These are phyloP conservation scores for Allolobophora icterica DNA, from an alignment of 2,888 invertebrate genomes.

Conservation along the genomic window DNA sequence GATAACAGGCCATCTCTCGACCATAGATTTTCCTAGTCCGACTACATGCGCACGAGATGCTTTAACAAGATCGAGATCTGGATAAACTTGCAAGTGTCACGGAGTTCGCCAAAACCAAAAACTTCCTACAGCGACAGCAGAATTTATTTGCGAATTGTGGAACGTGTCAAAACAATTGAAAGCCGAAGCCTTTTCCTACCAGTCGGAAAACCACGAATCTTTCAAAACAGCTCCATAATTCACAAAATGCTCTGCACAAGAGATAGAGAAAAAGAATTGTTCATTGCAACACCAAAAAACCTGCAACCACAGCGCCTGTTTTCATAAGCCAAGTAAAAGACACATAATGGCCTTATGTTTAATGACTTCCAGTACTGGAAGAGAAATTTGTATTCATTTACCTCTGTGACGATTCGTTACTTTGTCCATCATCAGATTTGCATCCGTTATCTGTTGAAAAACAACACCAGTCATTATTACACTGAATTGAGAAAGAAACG, in stretches of 20 bases:
- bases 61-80: background rate
- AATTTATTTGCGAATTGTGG: background rate
- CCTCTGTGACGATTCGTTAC: conserved; percentile 23
- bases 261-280: background rate
- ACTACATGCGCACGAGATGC: background rate
- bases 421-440: conserved; percentile 25
- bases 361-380: background rate
- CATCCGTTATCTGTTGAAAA: background rate
- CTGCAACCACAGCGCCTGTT: background rate
- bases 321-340: background rate
- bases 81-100: background rate
- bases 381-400: background rate
- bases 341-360: background rate
- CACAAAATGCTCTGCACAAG: background rate
- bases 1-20: background rate
- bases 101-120: background rate
- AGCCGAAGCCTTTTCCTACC: background rate
- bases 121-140: background rate
- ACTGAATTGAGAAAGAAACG: too few species aligned
- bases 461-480: background rate
- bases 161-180: background rate
- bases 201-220: background rate
- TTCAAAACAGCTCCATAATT: background rate
- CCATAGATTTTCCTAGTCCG: background rate
- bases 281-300: background rate